Conservation (phyloP, 2,888 invertebrate species). For the Chloromyia formosa region DNA sequence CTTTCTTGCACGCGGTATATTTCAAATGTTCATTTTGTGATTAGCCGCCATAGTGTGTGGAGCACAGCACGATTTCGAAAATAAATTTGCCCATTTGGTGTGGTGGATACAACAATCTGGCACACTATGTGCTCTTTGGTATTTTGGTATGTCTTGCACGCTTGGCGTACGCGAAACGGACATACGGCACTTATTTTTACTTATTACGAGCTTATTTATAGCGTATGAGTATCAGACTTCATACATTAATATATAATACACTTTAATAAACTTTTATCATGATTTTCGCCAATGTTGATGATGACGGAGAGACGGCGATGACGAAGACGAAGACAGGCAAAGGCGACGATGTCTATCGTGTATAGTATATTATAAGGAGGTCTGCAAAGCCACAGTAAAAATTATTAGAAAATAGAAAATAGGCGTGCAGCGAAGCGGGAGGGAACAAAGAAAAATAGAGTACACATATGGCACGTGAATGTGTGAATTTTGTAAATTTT, state of each 20-base stretch:
- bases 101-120: slow-evolving; percentile 35
- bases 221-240: slow-evolving; percentile 25
- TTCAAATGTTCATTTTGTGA: slow-evolving; percentile 37
- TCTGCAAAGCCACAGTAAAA: too few relatives aligned
- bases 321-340: slow-evolving; percentile 4
- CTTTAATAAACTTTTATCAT: slow-evolving; percentile 40
- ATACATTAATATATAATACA: slow-evolving; percentile 14
- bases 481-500: slow-evolving; percentile 23
- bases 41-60: slow-evolving; percentile 13
- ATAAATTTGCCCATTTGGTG: slow-evolving; percentile 40
- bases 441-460: too few relatives aligned
- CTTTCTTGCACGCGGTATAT: background rate
- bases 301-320: background rate
- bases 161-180: slow-evolving; percentile 35
- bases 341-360: too few relatives aligned
- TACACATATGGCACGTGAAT: too few relatives aligned
- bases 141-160: slow-evolving; percentile 20
- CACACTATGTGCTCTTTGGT: slow-evolving; percentile 13
- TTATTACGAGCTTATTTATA: slow-evolving; percentile 38
- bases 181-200: slow-evolving; percentile 43
- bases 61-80: slow-evolving; percentile 38
- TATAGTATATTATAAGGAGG: too few relatives aligned
- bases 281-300: slow-evolving; percentile 25
- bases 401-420: too few relatives aligned
- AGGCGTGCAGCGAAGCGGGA: too few relatives aligned